phyloP scores from a whole-genome alignment of 2,888 invertebrate species.

The Melanargia galathea region DNA sequence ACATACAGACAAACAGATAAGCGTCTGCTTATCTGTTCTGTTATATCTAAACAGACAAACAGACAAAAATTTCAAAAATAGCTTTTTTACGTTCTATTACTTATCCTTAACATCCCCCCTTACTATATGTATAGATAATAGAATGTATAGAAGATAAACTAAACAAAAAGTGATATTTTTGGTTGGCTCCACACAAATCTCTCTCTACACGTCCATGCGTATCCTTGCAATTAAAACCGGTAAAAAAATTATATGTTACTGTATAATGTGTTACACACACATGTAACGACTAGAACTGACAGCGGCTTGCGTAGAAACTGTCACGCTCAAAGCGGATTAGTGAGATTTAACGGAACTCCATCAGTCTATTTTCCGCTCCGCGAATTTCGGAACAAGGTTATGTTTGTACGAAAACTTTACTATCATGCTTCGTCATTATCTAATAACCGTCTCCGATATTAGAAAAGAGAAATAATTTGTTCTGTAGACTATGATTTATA shows the following conservation, averaged over 20 bases:
- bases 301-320: conserved; percentile 36
- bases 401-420: neutral
- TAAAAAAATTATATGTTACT: neutral
- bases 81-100: too few relatives aligned
- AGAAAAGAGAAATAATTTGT: neutral
- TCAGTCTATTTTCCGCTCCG: conserved; percentile 52
- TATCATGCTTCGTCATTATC: neutral
- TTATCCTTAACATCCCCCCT: too few relatives aligned
- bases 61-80: too few relatives aligned
- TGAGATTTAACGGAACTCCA: conserved; percentile 57
- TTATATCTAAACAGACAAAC: too few relatives aligned
- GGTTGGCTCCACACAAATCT: too few relatives aligned
- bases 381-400: conserved; percentile 50
- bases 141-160: too few relatives aligned
- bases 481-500: neutral
- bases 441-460: neutral
- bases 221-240: too few relatives aligned
- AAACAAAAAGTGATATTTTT: too few relatives aligned
- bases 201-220: too few relatives aligned
- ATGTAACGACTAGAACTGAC: conserved; percentile 30
- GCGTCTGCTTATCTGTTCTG: too few relatives aligned
- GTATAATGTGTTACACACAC: neutral
- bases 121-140: too few relatives aligned
- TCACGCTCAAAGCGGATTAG: conserved; percentile 47
- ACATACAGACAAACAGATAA: too few relatives aligned